phyloP scores from a whole-genome alignment of 2,113 vertebrate genomes.

The Daboia siamensis region DNA sequence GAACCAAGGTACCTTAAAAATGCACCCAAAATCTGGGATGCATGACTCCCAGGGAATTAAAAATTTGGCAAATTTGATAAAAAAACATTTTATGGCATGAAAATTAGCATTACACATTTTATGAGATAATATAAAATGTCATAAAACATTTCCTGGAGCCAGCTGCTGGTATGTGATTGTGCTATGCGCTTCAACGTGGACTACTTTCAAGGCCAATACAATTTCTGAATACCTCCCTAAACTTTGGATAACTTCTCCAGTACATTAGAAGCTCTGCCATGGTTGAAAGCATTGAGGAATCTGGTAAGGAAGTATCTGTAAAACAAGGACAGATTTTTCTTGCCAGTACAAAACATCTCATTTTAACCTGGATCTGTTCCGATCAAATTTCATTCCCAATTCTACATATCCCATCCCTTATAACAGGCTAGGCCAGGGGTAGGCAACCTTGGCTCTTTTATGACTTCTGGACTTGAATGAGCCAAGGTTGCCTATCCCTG shows the following conservation, averaged over 20 bases:
- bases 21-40: background rate
- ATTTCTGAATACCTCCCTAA: background rate
- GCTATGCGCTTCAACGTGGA: background rate
- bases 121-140: background rate
- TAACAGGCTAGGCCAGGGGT: background rate
- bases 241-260: background rate
- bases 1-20: background rate
- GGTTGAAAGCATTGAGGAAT: background rate
- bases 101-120: background rate
- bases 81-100: background rate
- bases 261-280: background rate
- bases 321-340: background rate
- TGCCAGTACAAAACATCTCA: background rate
- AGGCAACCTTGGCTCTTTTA: too few species aligned
- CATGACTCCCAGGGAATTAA: background rate
- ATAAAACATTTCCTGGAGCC: background rate
- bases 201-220: background rate
- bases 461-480: too few species aligned
- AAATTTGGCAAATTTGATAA: background rate
- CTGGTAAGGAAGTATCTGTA: background rate
- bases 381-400: background rate
- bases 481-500: too few species aligned
- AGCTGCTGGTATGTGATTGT: background rate
- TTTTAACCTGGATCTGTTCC: background rate
- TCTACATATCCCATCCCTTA: background rate